These are phyloP conservation scores for Watsonalla cultraria DNA, from an alignment of 2,888 invertebrate species.

Conservation along the genomic window DNA sequence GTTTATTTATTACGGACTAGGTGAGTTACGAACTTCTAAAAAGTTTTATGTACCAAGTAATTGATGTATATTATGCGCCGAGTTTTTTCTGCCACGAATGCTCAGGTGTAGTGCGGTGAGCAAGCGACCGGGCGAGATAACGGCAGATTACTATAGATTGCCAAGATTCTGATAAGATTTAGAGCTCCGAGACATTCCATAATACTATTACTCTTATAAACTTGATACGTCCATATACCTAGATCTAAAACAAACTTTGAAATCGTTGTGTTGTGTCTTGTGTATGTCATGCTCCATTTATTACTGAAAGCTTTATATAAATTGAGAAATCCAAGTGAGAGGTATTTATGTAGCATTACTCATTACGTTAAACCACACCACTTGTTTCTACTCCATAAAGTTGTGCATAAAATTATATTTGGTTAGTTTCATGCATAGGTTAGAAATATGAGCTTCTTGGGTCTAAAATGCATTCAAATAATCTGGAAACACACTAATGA, in stretches of 20 bases:
- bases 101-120: slow-evolving; percentile 45
- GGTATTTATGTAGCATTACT: slow-evolving; percentile 35
- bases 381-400: slow-evolving; percentile 13
- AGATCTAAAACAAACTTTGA: slow-evolving; percentile 12
- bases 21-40: slow-evolving; percentile 41
- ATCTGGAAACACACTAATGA: no score
- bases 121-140: slow-evolving; percentile 55
- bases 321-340: slow-evolving; percentile 50
- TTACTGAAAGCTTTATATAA: slow-evolving; percentile 43
- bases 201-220: not conserved
- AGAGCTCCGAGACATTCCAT: slow-evolving; percentile 19
- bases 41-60: slow-evolving; percentile 1
- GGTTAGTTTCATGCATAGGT: not conserved
- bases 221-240: slow-evolving; percentile 8
- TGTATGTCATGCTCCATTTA: slow-evolving; percentile 54
- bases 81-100: slow-evolving; percentile 58
- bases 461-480: no score
- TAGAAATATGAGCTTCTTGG: not conserved
- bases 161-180: slow-evolving; percentile 68
- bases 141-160: slow-evolving; percentile 68
- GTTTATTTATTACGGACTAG: slow-evolving; percentile 58
- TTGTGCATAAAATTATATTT: not conserved
- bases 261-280: slow-evolving; percentile 19
- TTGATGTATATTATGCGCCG: slow-evolving; percentile 10
- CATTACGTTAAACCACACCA: slow-evolving; percentile 21